These are phyloP conservation scores for Palythoa grandiflora DNA, from an alignment of 92 coral and sea anemone species.

Conservation along the genomic window DNA sequence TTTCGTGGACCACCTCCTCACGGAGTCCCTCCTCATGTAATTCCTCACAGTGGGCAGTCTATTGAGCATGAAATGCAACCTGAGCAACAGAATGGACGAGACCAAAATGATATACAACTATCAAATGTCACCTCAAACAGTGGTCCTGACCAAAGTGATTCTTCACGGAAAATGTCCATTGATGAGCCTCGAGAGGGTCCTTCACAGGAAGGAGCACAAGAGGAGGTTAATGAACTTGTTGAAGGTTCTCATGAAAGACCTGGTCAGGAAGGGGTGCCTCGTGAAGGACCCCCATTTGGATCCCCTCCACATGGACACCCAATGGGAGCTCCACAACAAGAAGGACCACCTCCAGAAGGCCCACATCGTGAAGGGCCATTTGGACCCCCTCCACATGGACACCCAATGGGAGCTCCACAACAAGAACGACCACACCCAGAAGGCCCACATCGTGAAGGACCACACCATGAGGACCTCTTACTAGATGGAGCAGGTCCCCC, in stretches of 20 bases:
- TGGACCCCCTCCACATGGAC: slow-evolving; percentile 4
- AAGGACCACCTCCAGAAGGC: slow-evolving; percentile 53
- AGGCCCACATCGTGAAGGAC: slow-evolving; percentile 32
- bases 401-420: neutral
- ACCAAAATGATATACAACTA: slow-evolving; percentile 18
- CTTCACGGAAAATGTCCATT: slow-evolving; percentile 21
- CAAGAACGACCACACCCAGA: slow-evolving; percentile 46
- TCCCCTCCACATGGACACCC: neutral
- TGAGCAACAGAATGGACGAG: slow-evolving; percentile 36
- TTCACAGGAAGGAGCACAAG: neutral
- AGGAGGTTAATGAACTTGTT: neutral
- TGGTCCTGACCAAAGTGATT: slow-evolving; percentile 19
- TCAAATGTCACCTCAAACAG: neutral
- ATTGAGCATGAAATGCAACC: slow-evolving; percentile 31
- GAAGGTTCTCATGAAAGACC: slow-evolving; percentile 10
- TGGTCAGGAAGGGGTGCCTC: slow-evolving; percentile 12
- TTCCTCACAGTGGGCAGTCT: slow-evolving; percentile 4
- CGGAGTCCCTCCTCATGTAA: slow-evolving; percentile 17
- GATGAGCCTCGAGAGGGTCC: slow-evolving; percentile 12
- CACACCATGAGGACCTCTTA: slow-evolving; percentile 13
- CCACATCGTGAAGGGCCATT: slow-evolving; percentile 7
- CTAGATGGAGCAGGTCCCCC: neutral
- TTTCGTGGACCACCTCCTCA: slow-evolving; percentile 39
- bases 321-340: slow-evolving; percentile 6
- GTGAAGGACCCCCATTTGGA: slow-evolving; percentile 20